phyloP scores from a whole-genome alignment of 92 coral and sea anemone species.

The Umimayanthus chanpuru region DNA sequence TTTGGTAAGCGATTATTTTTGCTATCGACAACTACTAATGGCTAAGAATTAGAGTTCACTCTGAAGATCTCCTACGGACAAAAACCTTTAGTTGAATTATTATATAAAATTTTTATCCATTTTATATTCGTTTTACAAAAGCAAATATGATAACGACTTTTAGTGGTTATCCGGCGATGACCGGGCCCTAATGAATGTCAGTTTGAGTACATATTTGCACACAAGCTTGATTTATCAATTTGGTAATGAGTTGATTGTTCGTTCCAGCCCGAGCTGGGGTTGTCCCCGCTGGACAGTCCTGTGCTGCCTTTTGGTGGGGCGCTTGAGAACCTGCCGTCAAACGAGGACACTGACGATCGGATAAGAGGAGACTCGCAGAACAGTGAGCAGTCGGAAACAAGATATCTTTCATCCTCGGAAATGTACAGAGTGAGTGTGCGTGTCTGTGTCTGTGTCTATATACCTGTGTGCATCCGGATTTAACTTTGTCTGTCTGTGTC shows the following conservation, averaged over 20 bases:
- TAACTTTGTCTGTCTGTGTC: background rate
- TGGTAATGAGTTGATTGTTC: background rate
- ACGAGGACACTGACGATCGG: background rate
- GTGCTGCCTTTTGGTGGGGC: conserved; percentile 4
- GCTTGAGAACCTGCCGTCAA: background rate
- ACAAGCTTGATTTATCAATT: background rate
- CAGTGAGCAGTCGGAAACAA: conserved; percentile 49
- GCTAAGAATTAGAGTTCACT: too few species aligned
- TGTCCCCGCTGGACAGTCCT: conserved; percentile 71
- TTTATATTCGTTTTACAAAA: too few species aligned
- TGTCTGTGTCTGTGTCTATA: background rate
- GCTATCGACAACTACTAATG: too few species aligned
- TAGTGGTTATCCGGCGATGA: too few species aligned
- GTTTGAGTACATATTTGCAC: too few species aligned
- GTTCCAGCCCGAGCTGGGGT: conserved; percentile 81
- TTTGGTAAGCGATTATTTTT: too few species aligned
- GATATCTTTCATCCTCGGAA: conserved; percentile 80
- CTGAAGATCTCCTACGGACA: too few species aligned
- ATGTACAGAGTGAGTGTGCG: conserved; percentile 75
- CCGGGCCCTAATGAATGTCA: too few species aligned
- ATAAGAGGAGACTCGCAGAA: conserved; percentile 27
- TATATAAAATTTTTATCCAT: too few species aligned
- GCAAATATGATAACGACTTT: too few species aligned
- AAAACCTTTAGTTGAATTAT: too few species aligned
- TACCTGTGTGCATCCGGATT: too few species aligned